Evolutionary conservation across 2,113 vertebrate genomes (phyloP), one percentile per base, ranked within the genome.

Genomic region (Muscicapa adusta): DNA sequence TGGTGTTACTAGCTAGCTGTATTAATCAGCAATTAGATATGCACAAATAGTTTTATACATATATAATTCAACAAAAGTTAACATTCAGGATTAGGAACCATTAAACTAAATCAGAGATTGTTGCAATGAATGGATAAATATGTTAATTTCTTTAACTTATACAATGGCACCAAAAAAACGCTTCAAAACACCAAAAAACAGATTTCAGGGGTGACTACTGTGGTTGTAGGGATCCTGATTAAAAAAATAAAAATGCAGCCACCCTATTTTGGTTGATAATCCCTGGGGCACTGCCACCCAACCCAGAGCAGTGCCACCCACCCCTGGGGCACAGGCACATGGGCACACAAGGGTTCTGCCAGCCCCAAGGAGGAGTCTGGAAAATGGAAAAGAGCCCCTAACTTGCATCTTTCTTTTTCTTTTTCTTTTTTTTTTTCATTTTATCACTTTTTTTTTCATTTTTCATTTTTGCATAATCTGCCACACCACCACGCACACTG

Each of bases 401-500:
- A 51, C 26, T 51, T 51, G 26, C 2, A 10, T 51, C 9, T 51
- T 51, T 51, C 26, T 17, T 17, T 17, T 48, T 23, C 3, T 24
- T 26, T 15, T 50, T 28, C 28, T 51, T 51, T 51, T 51, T 28
- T 48, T 38, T 38, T 38, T 38, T 38, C 8, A 38, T 38, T 51
- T 28, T 28, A 28, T 28, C 16, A 28, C 4, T 51, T 51, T 28
- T 51, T 40, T 48, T 51, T 28, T 51, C 5, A 28, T 51, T 51
- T 51, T 51, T 51, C 26, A 28, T 16, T 51, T 17, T 7, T 8
- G 26, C 36, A 1, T 8, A 16, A 45, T 33, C 31, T 66, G 81
- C 53, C 40, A 20, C 5, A 2, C 9, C 5, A 45, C 34, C 67
- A 14, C 0, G 0, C 36, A 29, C 45, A 53, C 53, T 28, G 5